Conservation (phyloP, 2,797 vertebrate genomes). For the Sebastes cheni region DNA sequence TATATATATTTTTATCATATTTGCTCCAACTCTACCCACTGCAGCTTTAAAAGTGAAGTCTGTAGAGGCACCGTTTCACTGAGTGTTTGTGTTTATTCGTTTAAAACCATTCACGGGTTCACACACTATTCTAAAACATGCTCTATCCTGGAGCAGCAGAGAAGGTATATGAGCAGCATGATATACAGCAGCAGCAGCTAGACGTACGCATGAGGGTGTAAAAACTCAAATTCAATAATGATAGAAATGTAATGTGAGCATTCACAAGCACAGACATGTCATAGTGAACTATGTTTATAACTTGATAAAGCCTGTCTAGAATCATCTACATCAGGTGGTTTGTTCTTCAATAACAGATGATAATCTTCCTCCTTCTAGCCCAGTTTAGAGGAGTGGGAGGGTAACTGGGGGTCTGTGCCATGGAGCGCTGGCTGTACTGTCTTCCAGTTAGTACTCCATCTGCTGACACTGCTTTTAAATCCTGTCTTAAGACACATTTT, state of each 20-base stretch:
- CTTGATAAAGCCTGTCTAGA: neutral
- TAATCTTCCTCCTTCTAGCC: neutral
- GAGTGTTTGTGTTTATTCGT: neutral
- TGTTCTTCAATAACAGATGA: neutral
- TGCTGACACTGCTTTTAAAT: no score
- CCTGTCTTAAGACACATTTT: no score
- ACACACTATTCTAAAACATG: neutral
- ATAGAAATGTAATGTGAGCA: constrained; percentile 2
- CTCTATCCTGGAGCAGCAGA: neutral
- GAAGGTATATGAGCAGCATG: neutral
- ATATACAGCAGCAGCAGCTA: neutral
- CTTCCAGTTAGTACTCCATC: no score
- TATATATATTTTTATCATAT: no score
- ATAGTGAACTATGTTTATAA: neutral
- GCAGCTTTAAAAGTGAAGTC: no score
- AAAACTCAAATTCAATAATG: constrained; percentile 2
- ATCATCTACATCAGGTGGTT: neutral
- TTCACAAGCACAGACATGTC: constrained; percentile 17
- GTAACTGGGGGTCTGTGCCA: neutral
- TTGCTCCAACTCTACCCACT: no score
- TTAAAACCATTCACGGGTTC: neutral
- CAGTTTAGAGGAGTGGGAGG: neutral
- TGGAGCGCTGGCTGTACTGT: no score
- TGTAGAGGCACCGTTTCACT: neutral
- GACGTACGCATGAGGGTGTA: neutral